Evolutionary conservation across 1,140 invertebrate genomes (phyloP), one percentile per base, ranked within the genome.

Genomic region (Pristionchus pacificus): DNA sequence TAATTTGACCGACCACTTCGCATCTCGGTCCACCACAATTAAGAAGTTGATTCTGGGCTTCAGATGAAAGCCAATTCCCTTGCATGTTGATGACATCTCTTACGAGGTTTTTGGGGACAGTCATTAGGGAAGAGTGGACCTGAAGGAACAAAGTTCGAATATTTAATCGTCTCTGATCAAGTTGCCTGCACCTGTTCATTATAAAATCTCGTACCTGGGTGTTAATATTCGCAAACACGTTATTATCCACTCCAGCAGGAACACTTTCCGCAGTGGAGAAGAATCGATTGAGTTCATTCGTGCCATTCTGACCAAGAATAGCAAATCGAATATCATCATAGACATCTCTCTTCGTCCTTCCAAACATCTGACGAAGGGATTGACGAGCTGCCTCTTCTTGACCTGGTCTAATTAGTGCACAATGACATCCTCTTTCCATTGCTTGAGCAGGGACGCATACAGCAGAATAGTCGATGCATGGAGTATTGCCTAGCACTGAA

Each of bases 1-100:
- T 32, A 30, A 65, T 65, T 38, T 65, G 63, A 6, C 63, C 63
- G 63, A 65, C 63, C 10, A 65, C 63, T 65, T 65, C 63, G 63
- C 63, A 65, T 30, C 27, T 65, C 15, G 63, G 14, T 32, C 27
- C 13, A 10, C 63, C 63, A 38, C 63, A 65, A 38, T 65, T 13
- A 25, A 65, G 10, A 24, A 65, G 63, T 31, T 65, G 63, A n/a
- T n/a, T n/a, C n/a, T n/a, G n/a, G n/a, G n/a, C n/a, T n/a, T n/a
- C n/a, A n/a, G n/a, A n/a, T n/a, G n/a, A n/a, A n/a, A n/a, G n/a
- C n/a, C n/a, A n/a, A n/a, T n/a, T n/a, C n/a, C n/a, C n/a, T n/a
- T n/a, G n/a, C n/a, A n/a, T n/a, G n/a, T n/a, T n/a, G n/a, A n/a
- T n/a, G n/a, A n/a, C n/a, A n/a, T n/a, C n/a, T n/a, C n/a, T n/a